Base-by-base conservation (phyloP, 2,113 vertebrate species). In the Festucalex cinctus region DNA sequence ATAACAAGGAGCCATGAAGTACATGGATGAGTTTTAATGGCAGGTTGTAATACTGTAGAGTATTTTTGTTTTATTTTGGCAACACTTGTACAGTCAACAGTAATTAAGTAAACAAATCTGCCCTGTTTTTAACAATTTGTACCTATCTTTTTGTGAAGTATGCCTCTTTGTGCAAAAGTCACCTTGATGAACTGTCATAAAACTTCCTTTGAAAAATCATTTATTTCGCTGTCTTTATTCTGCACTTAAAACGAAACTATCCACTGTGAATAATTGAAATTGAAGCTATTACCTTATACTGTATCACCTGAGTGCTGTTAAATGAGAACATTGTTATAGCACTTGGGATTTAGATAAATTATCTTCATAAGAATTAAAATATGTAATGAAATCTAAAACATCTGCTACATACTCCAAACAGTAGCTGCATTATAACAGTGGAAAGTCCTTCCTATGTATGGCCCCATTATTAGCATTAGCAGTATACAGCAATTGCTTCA, bases 291-390 rank as follows among this genome's bases (percentile, higher is more conserved):
- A 22, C 37, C 14, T 39, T 17, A 24, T 16, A 26, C 20, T 41
- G n/a, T 24, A 41, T n/a, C 58, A 39, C 58, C 58, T 39, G 35
- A 60, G 37, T 62, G 36, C 37, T 43, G 12, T 26, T 37, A n/a
- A 59, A 59, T 62, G 6, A 24, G 17, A 2, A 62, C 6, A 37
- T 1, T 39, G 2, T 16, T 62, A 22, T 9, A 26, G 39, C 39
- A 62, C 39, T 43, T 24, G 41, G 60, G 13, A 9, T 90, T 88
- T 84, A 86, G 71, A 82, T 73, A 85, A 84, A 79, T 80, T 77
- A 81, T 57, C 66, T 83, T 70, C 70, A 76, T 60, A 82, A 88
- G 43, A 62, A 63, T 76, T 68, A 58, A 70, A 17, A 58, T 35
- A 64, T 63, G 36, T 64, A 73, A 51, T 10, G n/a, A 51, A 73